Evolutionary conservation across 2,888 invertebrate genomes (phyloP).

Genomic region (Onchidella celtica): DNA sequence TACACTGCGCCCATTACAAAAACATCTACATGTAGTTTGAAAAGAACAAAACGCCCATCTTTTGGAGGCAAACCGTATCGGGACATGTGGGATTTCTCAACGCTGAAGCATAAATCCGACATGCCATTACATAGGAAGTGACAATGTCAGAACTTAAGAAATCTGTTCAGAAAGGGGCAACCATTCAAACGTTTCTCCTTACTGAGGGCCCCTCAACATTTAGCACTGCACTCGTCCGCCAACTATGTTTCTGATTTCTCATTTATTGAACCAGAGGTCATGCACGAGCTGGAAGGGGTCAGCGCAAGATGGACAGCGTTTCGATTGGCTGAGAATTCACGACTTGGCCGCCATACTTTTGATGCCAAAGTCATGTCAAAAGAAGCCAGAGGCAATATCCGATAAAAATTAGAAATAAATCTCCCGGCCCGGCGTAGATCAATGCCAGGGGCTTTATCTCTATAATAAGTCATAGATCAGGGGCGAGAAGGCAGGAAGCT

Average conservation of each 20-base stretch:
- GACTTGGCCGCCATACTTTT: conserved; percentile 38
- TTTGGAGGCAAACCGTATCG: no score
- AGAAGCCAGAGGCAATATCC: conserved; percentile 52
- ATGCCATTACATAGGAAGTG: no score
- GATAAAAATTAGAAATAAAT: conserved; percentile 59
- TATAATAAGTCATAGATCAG: conserved; percentile 58
- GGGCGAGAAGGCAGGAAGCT: conserved; percentile 41
- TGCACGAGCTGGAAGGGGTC: conserved; percentile 19
- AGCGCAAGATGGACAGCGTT: conserved; percentile 40
- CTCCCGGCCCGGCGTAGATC: conserved; percentile 49
- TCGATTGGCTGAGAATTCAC: conserved; percentile 48
- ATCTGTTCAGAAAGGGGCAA: no score
- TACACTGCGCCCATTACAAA: no score
- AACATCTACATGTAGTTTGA: no score
- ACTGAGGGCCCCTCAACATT: no score
- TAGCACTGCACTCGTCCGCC: not conserved
- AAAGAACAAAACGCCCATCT: no score
- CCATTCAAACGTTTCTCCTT: no score
- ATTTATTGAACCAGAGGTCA: conserved; percentile 25
- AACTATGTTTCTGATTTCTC: conserved; percentile 26
- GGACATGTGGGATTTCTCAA: no score
- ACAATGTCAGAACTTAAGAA: no score
- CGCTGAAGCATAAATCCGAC: no score
- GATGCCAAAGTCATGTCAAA: conserved; percentile 49
- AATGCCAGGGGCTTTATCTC: conserved; percentile 53